Conservation (phyloP, 1,140 invertebrate genomes). For the Drosophila pseudoobscura region DNA sequence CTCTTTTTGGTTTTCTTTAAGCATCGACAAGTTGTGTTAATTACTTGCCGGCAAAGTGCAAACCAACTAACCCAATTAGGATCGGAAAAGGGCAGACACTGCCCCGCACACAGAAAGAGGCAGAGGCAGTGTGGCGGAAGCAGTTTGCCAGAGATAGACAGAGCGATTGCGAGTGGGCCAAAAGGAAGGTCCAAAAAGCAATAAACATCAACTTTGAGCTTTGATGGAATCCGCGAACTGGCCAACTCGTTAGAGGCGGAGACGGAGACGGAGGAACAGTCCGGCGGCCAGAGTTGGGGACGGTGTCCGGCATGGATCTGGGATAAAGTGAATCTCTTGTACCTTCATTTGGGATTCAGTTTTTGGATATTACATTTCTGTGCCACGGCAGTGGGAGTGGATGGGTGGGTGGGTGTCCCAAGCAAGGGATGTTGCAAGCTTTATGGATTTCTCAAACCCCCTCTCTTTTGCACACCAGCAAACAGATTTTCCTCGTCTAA, state of each 20-base stretch:
- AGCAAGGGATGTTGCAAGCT: not conserved
- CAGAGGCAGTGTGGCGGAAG: too few species aligned
- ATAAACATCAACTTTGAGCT: slow-evolving; percentile 58
- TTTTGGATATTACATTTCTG: slow-evolving; percentile 45
- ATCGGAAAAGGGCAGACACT: slow-evolving; percentile 40
- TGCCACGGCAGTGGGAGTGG: not conserved
- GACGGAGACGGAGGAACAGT: slow-evolving; percentile 1
- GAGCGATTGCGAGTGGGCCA: not conserved
- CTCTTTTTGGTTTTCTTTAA: slow-evolving; percentile 46
- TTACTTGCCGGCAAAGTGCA: slow-evolving; percentile 63
- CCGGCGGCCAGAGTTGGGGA: slow-evolving; percentile 10
- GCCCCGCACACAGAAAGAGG: slow-evolving; percentile 14
- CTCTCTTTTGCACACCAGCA: not conserved
- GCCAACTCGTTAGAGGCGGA: slow-evolving; percentile 24
- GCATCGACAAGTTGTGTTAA: slow-evolving; percentile 68
- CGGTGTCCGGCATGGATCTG: slow-evolving; percentile 13
- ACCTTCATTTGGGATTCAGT: slow-evolving; percentile 65
- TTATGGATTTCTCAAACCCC: slow-evolving; percentile 19
- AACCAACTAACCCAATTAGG: slow-evolving; percentile 71
- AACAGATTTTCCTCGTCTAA: slow-evolving; percentile 13
- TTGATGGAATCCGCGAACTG: slow-evolving; percentile 44
- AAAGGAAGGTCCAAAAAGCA: slow-evolving; percentile 22
- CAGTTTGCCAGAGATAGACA: not conserved
- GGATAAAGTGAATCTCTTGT: slow-evolving; percentile 5
- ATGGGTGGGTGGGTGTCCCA: too few species aligned